phyloP scores from a whole-genome alignment of 2,888 invertebrate species.

The Pinctada fucata region DNA sequence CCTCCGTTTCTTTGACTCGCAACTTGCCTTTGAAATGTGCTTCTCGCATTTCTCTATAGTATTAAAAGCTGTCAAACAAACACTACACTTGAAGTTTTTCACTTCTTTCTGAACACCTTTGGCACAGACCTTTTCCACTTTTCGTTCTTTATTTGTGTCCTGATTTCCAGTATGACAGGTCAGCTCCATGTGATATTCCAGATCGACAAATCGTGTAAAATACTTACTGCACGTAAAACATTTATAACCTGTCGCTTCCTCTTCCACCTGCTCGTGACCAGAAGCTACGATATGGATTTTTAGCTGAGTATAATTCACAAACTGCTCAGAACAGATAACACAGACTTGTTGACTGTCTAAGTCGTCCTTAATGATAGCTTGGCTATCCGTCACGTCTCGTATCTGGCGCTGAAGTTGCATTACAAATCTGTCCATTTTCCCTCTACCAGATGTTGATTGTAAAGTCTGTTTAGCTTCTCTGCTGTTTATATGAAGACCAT shows the following conservation, averaged over 20 bases:
- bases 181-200: not conserved
- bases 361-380: not conserved
- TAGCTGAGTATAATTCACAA: not conserved
- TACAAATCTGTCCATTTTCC: too few species aligned
- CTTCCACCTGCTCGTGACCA: not conserved
- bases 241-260: not conserved
- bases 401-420: not conserved
- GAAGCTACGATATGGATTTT: not conserved
- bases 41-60: not conserved
- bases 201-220: not conserved
- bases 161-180: not conserved
- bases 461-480: too few species aligned
- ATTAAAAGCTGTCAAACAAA: not conserved
- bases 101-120: not conserved
- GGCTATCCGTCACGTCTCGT: not conserved
- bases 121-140: not conserved
- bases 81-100: not conserved
- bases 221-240: not conserved
- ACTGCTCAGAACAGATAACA: not conserved
- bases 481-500: too few species aligned
- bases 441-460: too few species aligned
- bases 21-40: not conserved
- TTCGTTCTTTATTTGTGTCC: not conserved
- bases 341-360: not conserved
- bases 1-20: not conserved